Base-by-base conservation (phyloP, 2,888 invertebrate species). In the Parthenolecanium corni region DNA sequence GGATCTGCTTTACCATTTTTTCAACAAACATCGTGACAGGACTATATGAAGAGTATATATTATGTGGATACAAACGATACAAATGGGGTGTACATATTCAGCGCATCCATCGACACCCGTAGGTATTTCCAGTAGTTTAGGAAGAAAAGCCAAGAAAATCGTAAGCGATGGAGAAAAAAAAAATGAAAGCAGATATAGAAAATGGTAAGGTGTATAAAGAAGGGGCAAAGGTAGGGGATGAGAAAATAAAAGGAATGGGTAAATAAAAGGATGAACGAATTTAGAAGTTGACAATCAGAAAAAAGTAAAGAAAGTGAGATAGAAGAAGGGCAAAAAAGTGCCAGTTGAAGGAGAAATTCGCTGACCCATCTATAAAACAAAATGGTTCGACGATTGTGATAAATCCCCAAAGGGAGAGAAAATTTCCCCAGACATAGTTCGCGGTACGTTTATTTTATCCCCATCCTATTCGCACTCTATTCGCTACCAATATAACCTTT, bases 401-500 rank as follows among this genome's bases (percentile, higher is more conserved):
- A 58, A 58, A 58, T 58, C 58, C 58, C 58, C 31, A 58, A 58
- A 58, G 58, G 58, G 58, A 58, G 58, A 49, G 58, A 58, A 49
- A 58, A 58, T 58, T 58, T 58, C 56, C 58, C 58, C 58, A 47
- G 49, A 49, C 47, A 47, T 49, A 49, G 49, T 58, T 46, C 58
- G 49, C 58, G 36, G 58, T 58, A 47, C 58, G 58, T 58, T 58
- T 58, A 47, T 47, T 58, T 58, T 58, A 47, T 47, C 49, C 53
- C n/a, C 58, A 36, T 58, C 58, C 62, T 51, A 62, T 62, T 62
- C 52, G 52, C 62, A 62, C 62, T 62, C 62, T 52, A 62, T 62
- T 62, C 52, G 52, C 52, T 40, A 62, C 62, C 42, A 62, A 62
- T 62, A 62, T 62, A 62, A 62, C 62, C 62, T 62, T 62, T 62